Conservation (phyloP, 2,113 vertebrate species). For the Silurus meridionalis region DNA sequence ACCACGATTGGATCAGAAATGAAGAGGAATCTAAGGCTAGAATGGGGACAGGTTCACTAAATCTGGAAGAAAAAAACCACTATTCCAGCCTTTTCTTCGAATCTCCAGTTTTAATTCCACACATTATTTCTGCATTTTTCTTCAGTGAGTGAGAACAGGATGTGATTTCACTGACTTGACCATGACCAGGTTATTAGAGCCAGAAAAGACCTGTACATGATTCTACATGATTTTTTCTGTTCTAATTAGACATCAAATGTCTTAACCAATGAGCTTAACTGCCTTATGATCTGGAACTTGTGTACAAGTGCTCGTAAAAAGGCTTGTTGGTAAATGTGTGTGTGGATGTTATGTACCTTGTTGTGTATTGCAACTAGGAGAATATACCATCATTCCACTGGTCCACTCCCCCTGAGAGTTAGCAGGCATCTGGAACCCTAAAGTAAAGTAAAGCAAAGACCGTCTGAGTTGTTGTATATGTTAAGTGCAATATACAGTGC, state of each 20-base stretch:
- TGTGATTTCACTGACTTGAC: too few species aligned
- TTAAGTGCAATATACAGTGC: not conserved
- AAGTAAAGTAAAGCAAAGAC: not conserved
- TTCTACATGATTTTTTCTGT: too few species aligned
- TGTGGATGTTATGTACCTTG: constrained; percentile 57
- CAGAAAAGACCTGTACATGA: too few species aligned
- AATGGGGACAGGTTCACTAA: not conserved
- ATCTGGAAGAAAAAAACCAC: not conserved
- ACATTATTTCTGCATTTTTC: too few species aligned
- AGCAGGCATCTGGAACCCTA: constrained; percentile 66
- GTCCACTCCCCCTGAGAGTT: constrained; percentile 68
- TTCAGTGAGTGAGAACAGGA: too few species aligned
- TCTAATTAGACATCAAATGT: not conserved
- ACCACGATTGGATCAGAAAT: not conserved
- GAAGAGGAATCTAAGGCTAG: not conserved
- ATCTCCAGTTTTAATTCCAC: too few species aligned
- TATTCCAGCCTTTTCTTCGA: too few species aligned
- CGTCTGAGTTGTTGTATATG: not conserved
- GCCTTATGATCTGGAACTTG: not conserved
- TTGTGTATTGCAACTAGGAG: constrained; percentile 51
- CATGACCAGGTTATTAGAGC: too few species aligned
- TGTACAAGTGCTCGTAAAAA: not conserved
- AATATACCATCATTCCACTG: constrained; percentile 64
- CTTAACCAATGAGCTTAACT: not conserved
- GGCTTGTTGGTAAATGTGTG: not conserved